Conservation (phyloP, 1,140 invertebrate genomes). For the Leptopilina clavipes region DNA sequence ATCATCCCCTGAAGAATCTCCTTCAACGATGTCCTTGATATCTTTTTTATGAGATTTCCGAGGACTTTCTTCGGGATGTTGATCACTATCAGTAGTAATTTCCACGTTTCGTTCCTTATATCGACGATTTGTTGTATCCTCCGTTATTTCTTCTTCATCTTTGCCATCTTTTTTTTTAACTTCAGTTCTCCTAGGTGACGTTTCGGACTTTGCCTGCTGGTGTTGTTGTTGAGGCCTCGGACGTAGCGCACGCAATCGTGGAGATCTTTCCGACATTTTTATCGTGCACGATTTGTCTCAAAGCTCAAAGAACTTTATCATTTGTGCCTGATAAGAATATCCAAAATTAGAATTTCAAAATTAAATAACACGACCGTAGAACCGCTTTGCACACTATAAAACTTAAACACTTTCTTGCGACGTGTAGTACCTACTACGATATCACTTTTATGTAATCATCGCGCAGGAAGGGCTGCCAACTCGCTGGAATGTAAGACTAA, state of each 20-base stretch:
- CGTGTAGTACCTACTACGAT: constrained; percentile 6
- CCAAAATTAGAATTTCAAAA: not conserved
- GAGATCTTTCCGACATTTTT: constrained; percentile 38
- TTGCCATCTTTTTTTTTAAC: constrained; percentile 46
- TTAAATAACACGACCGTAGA: not conserved
- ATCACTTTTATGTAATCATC: constrained; percentile 29
- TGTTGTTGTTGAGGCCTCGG: constrained; percentile 53
- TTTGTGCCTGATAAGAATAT: constrained; percentile 20
- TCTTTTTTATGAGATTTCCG: constrained; percentile 42
- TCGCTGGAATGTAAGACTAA: constrained; percentile 2
- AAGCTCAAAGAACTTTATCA: constrained; percentile 9
- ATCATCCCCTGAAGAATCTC: constrained; percentile 37
- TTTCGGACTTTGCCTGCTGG: constrained; percentile 45
- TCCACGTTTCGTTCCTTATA: constrained; percentile 25
- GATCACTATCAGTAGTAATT: constrained; percentile 45
- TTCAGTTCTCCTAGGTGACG: constrained; percentile 40
- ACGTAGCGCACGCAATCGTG: constrained; percentile 61
- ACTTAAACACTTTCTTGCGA: not conserved
- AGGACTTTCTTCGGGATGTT: constrained; percentile 39
- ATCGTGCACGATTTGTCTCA: not conserved
- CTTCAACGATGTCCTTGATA: constrained; percentile 51
- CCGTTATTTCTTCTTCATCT: constrained; percentile 35
- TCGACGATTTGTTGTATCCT: constrained; percentile 32
- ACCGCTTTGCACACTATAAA: not conserved
- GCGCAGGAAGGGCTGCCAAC: constrained; percentile 23